Evolutionary conservation across 2,113 vertebrate genomes (phyloP).

Genomic region (Rhabdomys dilectus): DNA sequence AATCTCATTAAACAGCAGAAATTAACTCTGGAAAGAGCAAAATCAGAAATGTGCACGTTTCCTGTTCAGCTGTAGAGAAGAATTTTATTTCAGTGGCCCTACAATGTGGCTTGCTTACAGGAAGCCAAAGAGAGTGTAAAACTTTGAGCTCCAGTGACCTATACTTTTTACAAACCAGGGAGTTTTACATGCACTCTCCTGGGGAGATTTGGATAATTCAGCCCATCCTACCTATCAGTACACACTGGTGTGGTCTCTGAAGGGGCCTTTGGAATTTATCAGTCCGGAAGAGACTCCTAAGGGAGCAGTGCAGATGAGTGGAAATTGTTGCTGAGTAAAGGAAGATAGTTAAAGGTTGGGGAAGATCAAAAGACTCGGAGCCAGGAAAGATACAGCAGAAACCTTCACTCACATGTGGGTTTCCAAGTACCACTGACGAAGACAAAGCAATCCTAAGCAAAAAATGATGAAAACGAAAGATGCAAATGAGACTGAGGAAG

Average conservation of each 20-base stretch:
- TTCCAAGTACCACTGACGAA: not conserved
- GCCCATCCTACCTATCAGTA: not conserved
- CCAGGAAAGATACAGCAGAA: not conserved
- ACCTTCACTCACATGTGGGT: not conserved
- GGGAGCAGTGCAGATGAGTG: not conserved
- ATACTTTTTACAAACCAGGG: not conserved
- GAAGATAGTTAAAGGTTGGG: conserved; percentile 8
- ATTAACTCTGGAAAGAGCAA: conserved; percentile 89
- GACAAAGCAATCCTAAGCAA: conserved; percentile 3
- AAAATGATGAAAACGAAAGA: not conserved
- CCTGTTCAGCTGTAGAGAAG: conserved; percentile 83
- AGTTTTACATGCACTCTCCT: not conserved
- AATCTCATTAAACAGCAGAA: conserved; percentile 91
- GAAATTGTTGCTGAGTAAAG: not conserved
- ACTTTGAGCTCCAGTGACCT: conserved; percentile 9
- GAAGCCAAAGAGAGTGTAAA: conserved; percentile 62
- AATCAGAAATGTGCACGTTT: conserved; percentile 87
- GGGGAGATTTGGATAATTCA: not conserved
- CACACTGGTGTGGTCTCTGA: not conserved
- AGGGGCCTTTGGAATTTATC: not conserved
- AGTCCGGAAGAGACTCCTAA: not conserved
- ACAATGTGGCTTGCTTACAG: conserved; percentile 65
- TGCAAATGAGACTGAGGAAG: not conserved
- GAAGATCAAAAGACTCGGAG: conserved; percentile 35
- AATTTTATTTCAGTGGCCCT: conserved; percentile 86